Conservation (phyloP, 1,140 invertebrate genomes). For the Liolophura sinensis region DNA sequence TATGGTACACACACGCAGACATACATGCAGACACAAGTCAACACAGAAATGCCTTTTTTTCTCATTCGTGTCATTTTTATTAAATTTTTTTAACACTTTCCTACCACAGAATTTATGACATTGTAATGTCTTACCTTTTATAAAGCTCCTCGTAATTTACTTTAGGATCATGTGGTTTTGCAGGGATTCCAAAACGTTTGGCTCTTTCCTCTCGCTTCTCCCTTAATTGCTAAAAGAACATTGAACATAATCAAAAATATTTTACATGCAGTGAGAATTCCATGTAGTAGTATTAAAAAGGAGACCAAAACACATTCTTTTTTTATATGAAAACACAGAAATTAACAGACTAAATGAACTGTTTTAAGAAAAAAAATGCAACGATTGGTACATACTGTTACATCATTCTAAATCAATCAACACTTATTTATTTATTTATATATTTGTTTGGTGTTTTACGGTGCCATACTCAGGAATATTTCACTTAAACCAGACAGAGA, state of each 20-base stretch:
- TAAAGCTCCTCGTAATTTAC: slow-evolving; percentile 69
- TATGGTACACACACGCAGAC: not conserved
- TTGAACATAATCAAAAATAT: not conserved
- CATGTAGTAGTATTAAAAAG: slow-evolving; percentile 13
- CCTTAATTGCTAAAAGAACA: slow-evolving; percentile 62
- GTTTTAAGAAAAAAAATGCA: no score
- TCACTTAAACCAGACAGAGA: no score
- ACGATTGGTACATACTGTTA: no score
- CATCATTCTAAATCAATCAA: no score
- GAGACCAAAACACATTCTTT: not conserved
- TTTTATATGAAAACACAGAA: not conserved
- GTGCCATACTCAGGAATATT: no score
- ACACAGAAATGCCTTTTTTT: not conserved
- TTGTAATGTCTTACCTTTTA: slow-evolving; percentile 55
- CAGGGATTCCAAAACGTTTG: slow-evolving; percentile 70
- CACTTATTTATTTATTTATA: no score
- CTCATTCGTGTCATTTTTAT: slow-evolving; percentile 8
- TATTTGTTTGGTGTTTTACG: no score
- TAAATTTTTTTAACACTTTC: slow-evolving; percentile 4
- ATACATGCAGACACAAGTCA: not conserved
- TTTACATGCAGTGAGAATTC: slow-evolving; percentile 2
- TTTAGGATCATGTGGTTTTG: slow-evolving; percentile 61
- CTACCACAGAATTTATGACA: slow-evolving; percentile 4
- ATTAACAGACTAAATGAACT: no score
- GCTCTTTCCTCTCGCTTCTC: slow-evolving; percentile 70